phyloP scores from a whole-genome alignment of 2,797 vertebrate species.

The Acipenser ruthenus region DNA sequence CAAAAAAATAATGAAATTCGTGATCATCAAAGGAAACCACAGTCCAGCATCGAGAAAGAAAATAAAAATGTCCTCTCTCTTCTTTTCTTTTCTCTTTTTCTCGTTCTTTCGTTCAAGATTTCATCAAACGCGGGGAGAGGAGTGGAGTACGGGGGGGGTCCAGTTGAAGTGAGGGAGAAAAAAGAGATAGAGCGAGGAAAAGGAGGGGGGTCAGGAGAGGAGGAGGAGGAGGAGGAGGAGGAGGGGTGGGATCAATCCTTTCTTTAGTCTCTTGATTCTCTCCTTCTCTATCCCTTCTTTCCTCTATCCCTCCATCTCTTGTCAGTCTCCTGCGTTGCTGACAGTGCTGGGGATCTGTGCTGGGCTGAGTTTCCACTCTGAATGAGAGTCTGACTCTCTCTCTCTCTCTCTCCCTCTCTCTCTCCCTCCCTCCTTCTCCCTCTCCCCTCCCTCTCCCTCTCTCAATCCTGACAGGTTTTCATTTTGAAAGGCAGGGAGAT shows the following conservation, averaged over 20 bases:
- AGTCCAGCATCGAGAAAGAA: too few relatives aligned
- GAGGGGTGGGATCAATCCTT: slow-evolving; percentile 34
- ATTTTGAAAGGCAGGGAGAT: slow-evolving; percentile 50
- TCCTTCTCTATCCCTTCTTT: slow-evolving; percentile 20
- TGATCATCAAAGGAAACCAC: background rate
- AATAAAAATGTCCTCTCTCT: slow-evolving; percentile 2
- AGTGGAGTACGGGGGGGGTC: too few relatives aligned
- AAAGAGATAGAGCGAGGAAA: slow-evolving; percentile 25
- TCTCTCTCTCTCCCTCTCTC: slow-evolving; percentile 1
- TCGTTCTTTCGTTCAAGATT: slow-evolving; percentile 6
- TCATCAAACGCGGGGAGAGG: too few relatives aligned
- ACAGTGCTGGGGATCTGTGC: too few relatives aligned
- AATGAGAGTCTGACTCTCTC: background rate
- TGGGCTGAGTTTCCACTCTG: background rate
- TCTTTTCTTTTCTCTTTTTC: slow-evolving; percentile 11
- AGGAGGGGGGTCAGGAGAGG: slow-evolving; percentile 11
- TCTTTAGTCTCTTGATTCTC: slow-evolving; percentile 19
- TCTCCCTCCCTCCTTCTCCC: slow-evolving; percentile 12
- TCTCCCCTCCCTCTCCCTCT: slow-evolving; percentile 22
- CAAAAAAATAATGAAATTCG: slow-evolving; percentile 28
- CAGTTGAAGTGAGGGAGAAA: slow-evolving; percentile 19
- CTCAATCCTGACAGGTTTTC: slow-evolving; percentile 27
- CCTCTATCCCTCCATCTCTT: slow-evolving; percentile 3
- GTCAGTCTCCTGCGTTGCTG: too few relatives aligned
- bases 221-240: slow-evolving; percentile 45